Evolutionary conservation across 2,797 vertebrate species (phyloP).

Genomic region (Neosalanx taihuensis): DNA sequence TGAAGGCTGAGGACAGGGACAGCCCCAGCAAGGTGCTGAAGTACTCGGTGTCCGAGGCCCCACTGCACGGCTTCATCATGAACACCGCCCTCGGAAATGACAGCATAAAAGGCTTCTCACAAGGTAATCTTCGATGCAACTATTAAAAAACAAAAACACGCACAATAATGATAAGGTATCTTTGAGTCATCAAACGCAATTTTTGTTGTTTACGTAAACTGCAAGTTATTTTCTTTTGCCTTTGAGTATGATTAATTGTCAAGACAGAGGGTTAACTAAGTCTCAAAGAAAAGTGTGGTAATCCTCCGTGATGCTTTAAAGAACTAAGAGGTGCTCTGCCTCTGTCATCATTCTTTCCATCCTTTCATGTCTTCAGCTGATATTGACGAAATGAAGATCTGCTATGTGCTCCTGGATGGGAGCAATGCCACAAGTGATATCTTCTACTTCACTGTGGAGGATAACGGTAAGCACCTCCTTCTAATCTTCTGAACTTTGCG

Average conservation of each 20-base stretch:
- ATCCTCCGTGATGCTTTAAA: slow-evolving; percentile 22
- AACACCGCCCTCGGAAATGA: slow-evolving; percentile 77
- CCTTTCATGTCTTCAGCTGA: slow-evolving; percentile 68
- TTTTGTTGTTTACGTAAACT: not conserved
- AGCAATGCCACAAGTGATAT: slow-evolving; percentile 81
- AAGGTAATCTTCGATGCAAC: slow-evolving; percentile 69
- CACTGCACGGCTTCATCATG: slow-evolving; percentile 79
- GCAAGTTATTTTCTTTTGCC: slow-evolving; percentile 2
- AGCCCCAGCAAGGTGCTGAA: slow-evolving; percentile 76
- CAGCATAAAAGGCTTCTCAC: slow-evolving; percentile 78
- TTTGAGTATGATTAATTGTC: slow-evolving; percentile 20
- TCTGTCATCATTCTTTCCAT: slow-evolving; percentile 24
- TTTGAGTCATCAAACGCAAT: not conserved
- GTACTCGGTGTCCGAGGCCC: slow-evolving; percentile 74
- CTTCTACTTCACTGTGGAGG: slow-evolving; percentile 86
- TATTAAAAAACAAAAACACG: not conserved
- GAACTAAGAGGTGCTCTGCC: slow-evolving; percentile 2
- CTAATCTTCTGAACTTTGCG: slow-evolving; percentile 25
- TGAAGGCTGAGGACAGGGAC: slow-evolving; percentile 81
- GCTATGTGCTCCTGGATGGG: slow-evolving; percentile 77
- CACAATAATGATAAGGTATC: not conserved
- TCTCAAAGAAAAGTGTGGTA: slow-evolving; percentile 31
- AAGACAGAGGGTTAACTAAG: slow-evolving; percentile 32
- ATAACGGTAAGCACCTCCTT: slow-evolving; percentile 74
- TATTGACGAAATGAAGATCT: slow-evolving; percentile 85